Conservation (phyloP, 2,888 invertebrate genomes). For the Ichneumoninae sp. region DNA sequence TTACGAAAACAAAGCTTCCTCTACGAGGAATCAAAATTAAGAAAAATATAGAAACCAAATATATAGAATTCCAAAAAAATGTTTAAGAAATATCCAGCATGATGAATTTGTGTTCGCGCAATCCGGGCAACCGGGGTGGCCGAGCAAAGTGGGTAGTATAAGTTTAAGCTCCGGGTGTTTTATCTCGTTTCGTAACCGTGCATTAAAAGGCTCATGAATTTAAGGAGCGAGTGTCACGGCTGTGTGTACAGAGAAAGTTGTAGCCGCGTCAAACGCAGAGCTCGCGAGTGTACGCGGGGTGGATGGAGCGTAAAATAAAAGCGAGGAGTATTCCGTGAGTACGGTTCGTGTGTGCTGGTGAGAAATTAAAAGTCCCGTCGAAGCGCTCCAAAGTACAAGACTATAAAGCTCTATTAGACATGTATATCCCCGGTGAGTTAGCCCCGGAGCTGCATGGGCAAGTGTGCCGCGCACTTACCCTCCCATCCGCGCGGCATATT, state of each 20-base stretch:
- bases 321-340: background rate
- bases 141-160: background rate
- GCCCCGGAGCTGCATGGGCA: background rate
- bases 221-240: conserved; percentile 26
- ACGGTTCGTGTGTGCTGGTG: background rate
- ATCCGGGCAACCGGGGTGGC: background rate
- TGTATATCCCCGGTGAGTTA: conserved; percentile 23
- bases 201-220: conserved; percentile 46
- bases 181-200: conserved; percentile 16
- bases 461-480: background rate
- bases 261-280: conserved; percentile 1
- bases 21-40: too few relatives aligned
- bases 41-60: background rate
- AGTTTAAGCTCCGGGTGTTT: background rate
- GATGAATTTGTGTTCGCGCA: background rate
- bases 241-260: conserved; percentile 7
- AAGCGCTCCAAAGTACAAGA: conserved; percentile 18
- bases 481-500: conserved; percentile 4
- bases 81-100: background rate
- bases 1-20: too few relatives aligned
- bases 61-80: background rate
- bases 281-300: background rate
- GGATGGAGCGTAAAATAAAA: background rate
- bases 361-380: conserved; percentile 54
- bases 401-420: conserved; percentile 41